These are phyloP conservation scores for Scartelaos histophorus DNA, from an alignment of 2,113 vertebrate species.

Conservation along the genomic window DNA sequence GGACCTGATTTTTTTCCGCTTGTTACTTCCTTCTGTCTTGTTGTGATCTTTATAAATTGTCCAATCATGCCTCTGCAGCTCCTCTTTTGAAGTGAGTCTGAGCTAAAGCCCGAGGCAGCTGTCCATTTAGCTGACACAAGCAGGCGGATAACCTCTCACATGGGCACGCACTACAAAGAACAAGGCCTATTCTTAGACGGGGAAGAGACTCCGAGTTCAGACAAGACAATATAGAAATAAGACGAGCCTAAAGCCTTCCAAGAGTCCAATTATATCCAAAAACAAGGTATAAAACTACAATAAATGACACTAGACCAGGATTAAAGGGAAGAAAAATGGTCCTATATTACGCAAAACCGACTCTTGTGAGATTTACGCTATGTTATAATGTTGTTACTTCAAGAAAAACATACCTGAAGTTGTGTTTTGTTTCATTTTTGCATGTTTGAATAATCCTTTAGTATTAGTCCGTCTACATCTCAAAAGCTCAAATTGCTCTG, in stretches of 20 bases:
- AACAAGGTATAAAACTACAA: too few relatives aligned
- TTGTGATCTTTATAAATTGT: neutral
- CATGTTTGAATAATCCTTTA: too few relatives aligned
- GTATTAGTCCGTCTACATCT: too few relatives aligned
- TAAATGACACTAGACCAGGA: neutral
- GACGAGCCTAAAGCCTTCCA: neutral
- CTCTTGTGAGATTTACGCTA: too few relatives aligned
- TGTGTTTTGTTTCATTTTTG: too few relatives aligned
- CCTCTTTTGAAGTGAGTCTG: neutral
- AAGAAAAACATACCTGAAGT: too few relatives aligned
- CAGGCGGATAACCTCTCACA: slow-evolving; percentile 3
- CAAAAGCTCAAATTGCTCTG: too few relatives aligned
- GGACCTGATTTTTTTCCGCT: neutral
- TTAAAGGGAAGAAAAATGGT: too few relatives aligned
- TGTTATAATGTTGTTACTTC: too few relatives aligned
- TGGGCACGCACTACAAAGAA: neutral
- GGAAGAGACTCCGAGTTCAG: neutral
- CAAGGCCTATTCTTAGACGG: neutral
- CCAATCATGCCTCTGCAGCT: neutral
- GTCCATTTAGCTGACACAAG: slow-evolving; percentile 1
- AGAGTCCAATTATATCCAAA: neutral
- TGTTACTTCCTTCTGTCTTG: neutral
- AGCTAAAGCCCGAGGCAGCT: neutral
- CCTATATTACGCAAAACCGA: too few relatives aligned
- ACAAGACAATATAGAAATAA: neutral